These are phyloP conservation scores for Psittacula echo DNA, from an alignment of 2,797 vertebrate genomes.

Conservation along the genomic window DNA sequence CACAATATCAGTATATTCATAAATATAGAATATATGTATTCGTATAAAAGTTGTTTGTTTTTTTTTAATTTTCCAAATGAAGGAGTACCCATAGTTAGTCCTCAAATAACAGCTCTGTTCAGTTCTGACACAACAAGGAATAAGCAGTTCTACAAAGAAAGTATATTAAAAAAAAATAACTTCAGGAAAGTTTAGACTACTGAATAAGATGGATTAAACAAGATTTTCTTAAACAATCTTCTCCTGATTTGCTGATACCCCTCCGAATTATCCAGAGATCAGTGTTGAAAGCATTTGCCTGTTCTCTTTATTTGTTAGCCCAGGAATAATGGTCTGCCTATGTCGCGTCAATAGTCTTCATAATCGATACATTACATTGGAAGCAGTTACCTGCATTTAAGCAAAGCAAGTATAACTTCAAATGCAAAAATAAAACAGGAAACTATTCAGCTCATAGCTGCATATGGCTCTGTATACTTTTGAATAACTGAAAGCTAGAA, in stretches of 20 bases:
- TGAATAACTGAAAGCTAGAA: conserved; percentile 45
- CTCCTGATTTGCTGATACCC: neutral
- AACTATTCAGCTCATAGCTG: fast-evolving
- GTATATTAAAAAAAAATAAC: neutral
- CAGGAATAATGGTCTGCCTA: fast-evolving
- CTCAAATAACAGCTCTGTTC: neutral
- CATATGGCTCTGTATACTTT: neutral
- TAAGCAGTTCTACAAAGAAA: neutral
- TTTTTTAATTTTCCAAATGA: neutral
- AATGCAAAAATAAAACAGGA: neutral
- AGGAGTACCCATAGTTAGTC: fast-evolving
- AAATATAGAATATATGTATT: neutral
- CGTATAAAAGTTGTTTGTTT: neutral
- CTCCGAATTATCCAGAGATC: fast-evolving
- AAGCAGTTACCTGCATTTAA: neutral
- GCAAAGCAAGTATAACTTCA: neutral
- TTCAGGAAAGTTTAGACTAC: neutral
- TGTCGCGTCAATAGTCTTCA: fast-evolving
- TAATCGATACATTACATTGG: fast-evolving
- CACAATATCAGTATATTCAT: neutral
- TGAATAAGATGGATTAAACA: neutral
- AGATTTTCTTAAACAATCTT: neutral
- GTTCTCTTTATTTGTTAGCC: neutral
- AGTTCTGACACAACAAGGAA: neutral
- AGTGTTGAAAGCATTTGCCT: fast-evolving